phyloP scores from a whole-genome alignment of 2,113 vertebrate species.

The Macquaria australasica region DNA sequence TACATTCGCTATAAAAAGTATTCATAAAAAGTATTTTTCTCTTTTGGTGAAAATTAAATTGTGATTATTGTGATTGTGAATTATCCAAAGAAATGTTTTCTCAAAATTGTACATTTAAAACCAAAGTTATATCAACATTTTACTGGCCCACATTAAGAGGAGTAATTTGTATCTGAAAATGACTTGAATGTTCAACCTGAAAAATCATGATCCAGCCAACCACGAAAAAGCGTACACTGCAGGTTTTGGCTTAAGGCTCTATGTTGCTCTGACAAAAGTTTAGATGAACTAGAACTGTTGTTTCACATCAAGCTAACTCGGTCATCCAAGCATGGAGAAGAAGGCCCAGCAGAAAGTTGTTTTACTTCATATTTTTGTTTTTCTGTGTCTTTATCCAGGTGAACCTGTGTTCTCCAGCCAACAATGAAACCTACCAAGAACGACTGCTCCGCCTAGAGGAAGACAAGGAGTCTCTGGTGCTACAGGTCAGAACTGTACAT shows the following conservation, averaged over 20 bases:
- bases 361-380: neutral
- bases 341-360: neutral
- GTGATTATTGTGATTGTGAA: no score
- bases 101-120: no score
- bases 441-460: constrained; percentile 93
- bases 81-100: no score
- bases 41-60: no score
- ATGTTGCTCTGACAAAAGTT: neutral
- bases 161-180: neutral
- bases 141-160: neutral
- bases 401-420: constrained; percentile 86
- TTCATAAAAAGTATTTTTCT: neutral
- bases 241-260: neutral
- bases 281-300: neutral
- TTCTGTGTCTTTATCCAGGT: constrained; percentile 78
- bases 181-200: neutral
- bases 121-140: neutral
- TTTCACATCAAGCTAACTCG: neutral
- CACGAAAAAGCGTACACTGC: neutral
- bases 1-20: neutral
- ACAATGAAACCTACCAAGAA: constrained; percentile 93
- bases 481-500: constrained; percentile 86
- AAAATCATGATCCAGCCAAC: neutral
- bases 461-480: constrained; percentile 94
- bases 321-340: neutral